Evolutionary conservation across 2,797 vertebrate genomes (phyloP).

Genomic region (Toxotes lorentzi): DNA sequence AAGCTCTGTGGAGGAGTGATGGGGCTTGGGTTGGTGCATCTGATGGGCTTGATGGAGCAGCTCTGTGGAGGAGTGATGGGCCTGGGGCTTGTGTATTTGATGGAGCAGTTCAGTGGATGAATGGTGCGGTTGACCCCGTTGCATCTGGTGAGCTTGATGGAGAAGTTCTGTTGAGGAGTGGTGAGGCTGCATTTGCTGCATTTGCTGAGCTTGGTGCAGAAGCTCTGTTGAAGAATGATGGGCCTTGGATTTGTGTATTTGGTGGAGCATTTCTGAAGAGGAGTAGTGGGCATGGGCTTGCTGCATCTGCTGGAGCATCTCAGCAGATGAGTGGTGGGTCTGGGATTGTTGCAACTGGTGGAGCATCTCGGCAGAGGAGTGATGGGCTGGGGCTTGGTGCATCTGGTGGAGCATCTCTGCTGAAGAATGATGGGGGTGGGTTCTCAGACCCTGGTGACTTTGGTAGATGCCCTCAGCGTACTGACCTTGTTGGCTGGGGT

Average conservation of each 20-base stretch:
- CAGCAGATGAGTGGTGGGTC: conserved; percentile 65
- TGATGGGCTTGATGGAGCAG: conserved; percentile 78
- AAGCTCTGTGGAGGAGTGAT: conserved; percentile 78
- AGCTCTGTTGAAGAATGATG: conserved; percentile 75
- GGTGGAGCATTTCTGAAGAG: conserved; percentile 74
- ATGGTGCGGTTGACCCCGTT: conserved; percentile 69
- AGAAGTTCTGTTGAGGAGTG: conserved; percentile 79
- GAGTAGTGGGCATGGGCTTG: conserved; percentile 66
- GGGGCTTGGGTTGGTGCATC: conserved; percentile 75
- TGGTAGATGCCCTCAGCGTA: conserved; percentile 80
- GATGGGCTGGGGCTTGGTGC: conserved; percentile 66
- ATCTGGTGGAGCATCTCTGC: conserved; percentile 72
- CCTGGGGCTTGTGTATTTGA: conserved; percentile 71
- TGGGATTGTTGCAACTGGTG: conserved; percentile 73
- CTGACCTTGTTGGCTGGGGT: conserved; percentile 64
- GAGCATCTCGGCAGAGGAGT: conserved; percentile 69
- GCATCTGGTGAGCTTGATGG: conserved; percentile 76
- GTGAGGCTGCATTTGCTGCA: conserved; percentile 70
- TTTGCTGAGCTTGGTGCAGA: conserved; percentile 75
- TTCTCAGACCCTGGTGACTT: conserved; percentile 70
- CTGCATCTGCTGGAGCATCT: conserved; percentile 73
- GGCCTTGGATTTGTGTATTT: conserved; percentile 73
- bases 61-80: conserved; percentile 75
- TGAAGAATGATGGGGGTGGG: conserved; percentile 74
- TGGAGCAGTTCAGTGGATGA: conserved; percentile 77